Base-by-base conservation (phyloP, 1,140 invertebrate species). In the Diachasmimorpha longicaudata region DNA sequence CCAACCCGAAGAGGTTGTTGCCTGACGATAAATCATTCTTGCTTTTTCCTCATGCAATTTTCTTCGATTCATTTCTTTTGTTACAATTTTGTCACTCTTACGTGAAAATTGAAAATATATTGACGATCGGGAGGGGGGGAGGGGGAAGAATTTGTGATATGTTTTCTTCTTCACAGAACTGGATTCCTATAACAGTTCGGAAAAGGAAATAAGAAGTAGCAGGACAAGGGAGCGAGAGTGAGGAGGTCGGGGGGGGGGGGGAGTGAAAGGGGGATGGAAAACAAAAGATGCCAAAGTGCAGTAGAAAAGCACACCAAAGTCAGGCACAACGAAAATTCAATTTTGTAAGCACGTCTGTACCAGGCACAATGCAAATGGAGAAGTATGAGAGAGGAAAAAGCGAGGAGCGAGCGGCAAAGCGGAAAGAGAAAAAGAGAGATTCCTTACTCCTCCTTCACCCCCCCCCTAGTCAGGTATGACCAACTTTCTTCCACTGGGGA, bases 51-150 rank as follows among this genome's bases (percentile, higher is more conserved):
- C 72, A 66, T 11, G 68, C 25, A 69, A 74, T 78, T 72, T 73
- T 19, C 78, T 39, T 58, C 10, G 19, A 75, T 77, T 77, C 70
- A 48, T 36, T 66, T 74, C 75, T 77, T 37, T 74, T 36, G 58
- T 31, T 31, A 68, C 31, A 31, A 31, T 16, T 68, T 36, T 16
- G 23, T 25, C 23, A 25, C 31, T 63, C 19, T 14, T 25, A 31
- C 11, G 58, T 16, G 19, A 10, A 55, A 55, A 55, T 55, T 55
- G 23, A 25, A 19, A 19, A 63, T 63, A 63, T 63, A 25, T 63
- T 63, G 4, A 14, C 3, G 23, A 63, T 63, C 25, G n/a, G n/a
- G n/a, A 25, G 6, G 23, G 19, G 11, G 11, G 1, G 14, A 25
- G n/a, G 25, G 6, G 23, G 19, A 25, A 25, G 1, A 31, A 25